Evolutionary conservation across 2,113 vertebrate species (phyloP), one percentile per base, ranked within the genome.

Genomic region (Megaleporinus macrocephalus): DNA sequence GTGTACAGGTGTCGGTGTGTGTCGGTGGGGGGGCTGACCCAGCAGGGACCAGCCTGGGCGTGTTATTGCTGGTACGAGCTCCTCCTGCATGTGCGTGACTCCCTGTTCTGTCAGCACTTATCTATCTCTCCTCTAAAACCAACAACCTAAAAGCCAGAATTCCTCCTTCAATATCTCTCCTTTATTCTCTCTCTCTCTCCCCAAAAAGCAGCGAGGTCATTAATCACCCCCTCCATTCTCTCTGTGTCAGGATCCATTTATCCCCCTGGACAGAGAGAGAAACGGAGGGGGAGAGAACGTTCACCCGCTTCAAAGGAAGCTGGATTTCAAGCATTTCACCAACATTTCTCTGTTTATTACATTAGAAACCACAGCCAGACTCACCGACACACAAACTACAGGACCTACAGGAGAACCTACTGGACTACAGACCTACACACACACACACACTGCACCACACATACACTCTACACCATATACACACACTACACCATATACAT

Each of bases 151-250:
- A 30, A 65, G 26, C 26, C 20, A 22, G 53, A 55, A 55, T 66
- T 16, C 14, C 63, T 36, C 29, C 27, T 9, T 66, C 62, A 15
- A 26, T 14, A 51, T 16, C 49, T 51, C 3, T 51, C 49, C 16
- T 51, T 51, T 51, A 51, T 18, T 51, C 62, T 51, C 13, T 22
- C 14, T 55, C 30, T 69, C 29, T 14, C 89, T 22, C 83, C 79
- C 77, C 82, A 88, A 84, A 87, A 86, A 89, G 90, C 89, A 91
- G 82, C 77, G 84, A 78, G 89, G 83, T 88, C 92, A 91, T 94
- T 92, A 93, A 93, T 93, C 91, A 93, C 91, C 76, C 41, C 77
- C 83, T 90, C 88, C 85, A 89, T 90, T 89, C 86, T 86, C 81
- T 85, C 82, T 69, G 81, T 86, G 89, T 89, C 92, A 90, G 74